phyloP scores from a whole-genome alignment of 2,113 vertebrate genomes.

The Pluvialis apricaria region DNA sequence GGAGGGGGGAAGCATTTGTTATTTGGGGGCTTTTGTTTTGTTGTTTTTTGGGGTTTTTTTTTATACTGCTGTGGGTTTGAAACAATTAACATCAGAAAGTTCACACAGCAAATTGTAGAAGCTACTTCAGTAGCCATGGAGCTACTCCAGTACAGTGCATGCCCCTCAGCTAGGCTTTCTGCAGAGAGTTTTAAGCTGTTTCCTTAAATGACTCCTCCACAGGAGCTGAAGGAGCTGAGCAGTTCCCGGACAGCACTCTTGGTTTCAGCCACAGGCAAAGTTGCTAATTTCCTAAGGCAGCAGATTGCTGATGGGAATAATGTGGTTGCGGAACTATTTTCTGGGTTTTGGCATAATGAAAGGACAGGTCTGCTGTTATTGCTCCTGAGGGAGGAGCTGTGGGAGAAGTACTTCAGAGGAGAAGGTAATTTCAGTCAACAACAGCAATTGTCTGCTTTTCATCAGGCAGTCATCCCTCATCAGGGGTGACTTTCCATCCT shows the following conservation, averaged over 20 bases:
- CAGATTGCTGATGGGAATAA: not conserved
- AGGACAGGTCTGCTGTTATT: not conserved
- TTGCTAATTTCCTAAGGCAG: not conserved
- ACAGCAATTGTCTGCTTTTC: not conserved
- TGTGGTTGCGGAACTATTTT: not conserved
- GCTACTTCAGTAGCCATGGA: not conserved
- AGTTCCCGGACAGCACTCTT: not conserved
- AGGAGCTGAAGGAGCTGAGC: not conserved
- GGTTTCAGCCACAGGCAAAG: not conserved
- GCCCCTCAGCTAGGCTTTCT: not conserved
- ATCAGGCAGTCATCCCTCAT: not conserved
- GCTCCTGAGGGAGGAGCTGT: not conserved
- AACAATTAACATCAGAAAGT: not conserved
- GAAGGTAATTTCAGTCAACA: not conserved
- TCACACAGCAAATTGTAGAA: not conserved
- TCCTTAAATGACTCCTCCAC: not conserved
- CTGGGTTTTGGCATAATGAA: not conserved
- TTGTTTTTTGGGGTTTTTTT: not conserved
- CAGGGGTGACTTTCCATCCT: not conserved
- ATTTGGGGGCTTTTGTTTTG: no score
- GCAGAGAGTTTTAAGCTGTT: not conserved
- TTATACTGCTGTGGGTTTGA: not conserved
- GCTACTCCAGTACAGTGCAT: accelerated
- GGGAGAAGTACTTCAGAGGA: not conserved
- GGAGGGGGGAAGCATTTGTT: no score